phyloP scores from a whole-genome alignment of 2,888 invertebrate genomes.

The Ichneumoninae sp. region DNA sequence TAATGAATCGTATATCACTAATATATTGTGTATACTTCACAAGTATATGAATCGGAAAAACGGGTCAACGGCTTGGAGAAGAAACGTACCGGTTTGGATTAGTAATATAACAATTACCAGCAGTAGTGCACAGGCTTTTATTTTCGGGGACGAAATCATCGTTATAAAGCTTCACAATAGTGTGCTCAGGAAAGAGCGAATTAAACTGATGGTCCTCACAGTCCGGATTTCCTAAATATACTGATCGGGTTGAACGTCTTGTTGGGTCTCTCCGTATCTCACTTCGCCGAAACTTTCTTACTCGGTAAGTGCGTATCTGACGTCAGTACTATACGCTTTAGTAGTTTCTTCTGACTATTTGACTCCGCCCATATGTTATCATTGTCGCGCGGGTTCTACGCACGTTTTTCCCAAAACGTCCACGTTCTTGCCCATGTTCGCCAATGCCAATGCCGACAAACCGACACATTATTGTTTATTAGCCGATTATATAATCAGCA shows the following conservation, averaged over 20 bases:
- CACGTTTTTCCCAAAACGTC: background rate
- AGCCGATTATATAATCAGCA: too few relatives aligned
- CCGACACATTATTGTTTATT: too few relatives aligned
- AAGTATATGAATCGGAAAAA: background rate
- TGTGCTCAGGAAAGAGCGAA: background rate
- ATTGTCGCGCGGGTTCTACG: background rate
- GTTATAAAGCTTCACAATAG: background rate
- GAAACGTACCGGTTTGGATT: conserved; percentile 24
- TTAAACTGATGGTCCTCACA: background rate
- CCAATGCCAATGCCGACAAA: too few relatives aligned
- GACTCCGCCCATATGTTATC: background rate
- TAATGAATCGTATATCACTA: background rate
- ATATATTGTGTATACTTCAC: background rate
- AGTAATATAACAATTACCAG: conserved; percentile 14
- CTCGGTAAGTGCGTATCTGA: background rate
- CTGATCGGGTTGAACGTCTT: background rate
- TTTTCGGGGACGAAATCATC: background rate
- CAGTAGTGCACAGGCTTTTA: conserved; percentile 36
- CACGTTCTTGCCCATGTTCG: too few relatives aligned
- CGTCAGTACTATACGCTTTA: background rate
- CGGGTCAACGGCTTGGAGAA: background rate
- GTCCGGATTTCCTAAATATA: background rate
- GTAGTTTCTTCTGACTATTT: background rate
- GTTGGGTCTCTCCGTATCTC: background rate
- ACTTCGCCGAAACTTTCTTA: background rate